phyloP scores from a whole-genome alignment of 2,888 invertebrate species.

The Epistrophella euchroma region DNA sequence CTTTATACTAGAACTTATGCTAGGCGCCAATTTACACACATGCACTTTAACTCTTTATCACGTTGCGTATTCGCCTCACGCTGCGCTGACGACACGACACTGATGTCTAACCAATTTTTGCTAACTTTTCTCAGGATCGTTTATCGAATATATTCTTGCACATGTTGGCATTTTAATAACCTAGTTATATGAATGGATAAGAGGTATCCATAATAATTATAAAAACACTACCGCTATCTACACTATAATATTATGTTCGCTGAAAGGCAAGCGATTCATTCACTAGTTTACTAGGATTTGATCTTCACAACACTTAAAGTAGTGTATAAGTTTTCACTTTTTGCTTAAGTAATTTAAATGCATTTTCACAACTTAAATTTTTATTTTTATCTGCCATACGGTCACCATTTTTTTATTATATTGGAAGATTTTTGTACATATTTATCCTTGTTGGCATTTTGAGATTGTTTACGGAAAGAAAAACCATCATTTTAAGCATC shows the following conservation, averaged over 20 bases:
- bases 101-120: slow-evolving; percentile 5
- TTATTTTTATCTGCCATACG: neutral
- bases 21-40: slow-evolving; percentile 62
- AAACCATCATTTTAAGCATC: slow-evolving; percentile 10
- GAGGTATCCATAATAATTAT: neutral
- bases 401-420: neutral
- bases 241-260: neutral
- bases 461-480: slow-evolving; percentile 22
- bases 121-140: slow-evolving; percentile 34
- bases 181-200: neutral
- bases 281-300: slow-evolving; percentile 1
- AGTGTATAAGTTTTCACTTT: slow-evolving; percentile 28
- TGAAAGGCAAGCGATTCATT: slow-evolving; percentile 34
- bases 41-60: neutral
- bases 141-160: slow-evolving; percentile 29
- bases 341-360: slow-evolving; percentile 54
- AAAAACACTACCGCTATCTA: slow-evolving; percentile 36
- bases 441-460: slow-evolving; percentile 49
- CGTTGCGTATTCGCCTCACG: neutral
- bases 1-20: slow-evolving; percentile 77
- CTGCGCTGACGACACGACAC: neutral
- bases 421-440: neutral
- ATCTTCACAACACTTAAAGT: slow-evolving; percentile 53
- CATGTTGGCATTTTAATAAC: slow-evolving; percentile 53
- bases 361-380: slow-evolving; percentile 63